Percentiles rank a stretch among this genome's conserved stretches.
Conservation (phyloP, 2,113 vertebrate genomes). For the Loxodonta africana region DNA sequence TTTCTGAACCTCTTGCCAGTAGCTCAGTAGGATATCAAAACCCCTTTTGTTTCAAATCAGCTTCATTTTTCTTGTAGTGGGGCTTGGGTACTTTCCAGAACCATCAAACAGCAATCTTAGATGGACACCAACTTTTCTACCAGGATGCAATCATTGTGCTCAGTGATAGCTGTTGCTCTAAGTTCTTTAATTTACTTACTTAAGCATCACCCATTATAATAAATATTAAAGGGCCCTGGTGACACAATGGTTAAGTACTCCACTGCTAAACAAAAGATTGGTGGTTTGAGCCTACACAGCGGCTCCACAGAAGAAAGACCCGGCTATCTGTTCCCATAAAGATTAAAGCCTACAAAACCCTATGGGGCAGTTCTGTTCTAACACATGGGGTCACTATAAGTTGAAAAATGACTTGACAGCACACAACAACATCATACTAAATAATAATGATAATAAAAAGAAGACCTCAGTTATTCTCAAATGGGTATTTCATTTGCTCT, state of each 20-base stretch:
- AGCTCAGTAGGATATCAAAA: conserved; percentile 47
- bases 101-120: neutral
- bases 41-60: neutral
- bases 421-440: neutral
- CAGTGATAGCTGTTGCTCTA: neutral
- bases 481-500: neutral
- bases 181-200: neutral
- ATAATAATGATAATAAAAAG: neutral
- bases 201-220: neutral
- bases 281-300: neutral
- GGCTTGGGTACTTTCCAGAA: neutral
- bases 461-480: neutral
- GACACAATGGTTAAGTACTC: neutral
- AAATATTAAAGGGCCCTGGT: neutral
- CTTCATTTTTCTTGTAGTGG: neutral
- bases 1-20: conserved; percentile 11
- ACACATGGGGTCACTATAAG: neutral
- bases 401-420: neutral
- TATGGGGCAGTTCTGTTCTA: neutral
- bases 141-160: neutral
- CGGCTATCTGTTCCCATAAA: neutral
- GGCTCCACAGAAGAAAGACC: neutral
- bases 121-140: neutral
- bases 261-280: neutral
- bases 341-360: neutral